phyloP scores from a whole-genome alignment of 2,113 vertebrate genomes.

The Athene noctua region DNA sequence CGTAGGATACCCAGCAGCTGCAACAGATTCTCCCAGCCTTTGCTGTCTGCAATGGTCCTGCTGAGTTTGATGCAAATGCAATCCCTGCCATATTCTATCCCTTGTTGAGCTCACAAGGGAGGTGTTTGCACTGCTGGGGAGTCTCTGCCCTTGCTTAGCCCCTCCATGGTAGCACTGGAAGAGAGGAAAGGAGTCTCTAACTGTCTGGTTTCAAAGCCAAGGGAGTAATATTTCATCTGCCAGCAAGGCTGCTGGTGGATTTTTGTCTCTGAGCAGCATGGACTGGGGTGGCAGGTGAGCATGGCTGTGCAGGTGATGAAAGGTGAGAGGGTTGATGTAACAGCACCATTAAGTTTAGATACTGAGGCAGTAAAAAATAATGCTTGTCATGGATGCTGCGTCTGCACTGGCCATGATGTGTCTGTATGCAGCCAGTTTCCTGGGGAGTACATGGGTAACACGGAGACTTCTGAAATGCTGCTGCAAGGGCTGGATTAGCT shows the following conservation, averaged over 20 bases:
- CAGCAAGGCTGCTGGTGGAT: background rate
- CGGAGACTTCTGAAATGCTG: accelerated
- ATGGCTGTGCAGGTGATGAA: background rate
- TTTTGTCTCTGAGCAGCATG: background rate
- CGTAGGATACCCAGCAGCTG: background rate
- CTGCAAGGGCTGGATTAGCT: background rate
- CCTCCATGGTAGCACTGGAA: background rate
- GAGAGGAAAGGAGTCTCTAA: background rate
- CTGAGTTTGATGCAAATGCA: background rate
- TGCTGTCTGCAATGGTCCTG: no score
- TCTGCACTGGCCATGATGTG: background rate
- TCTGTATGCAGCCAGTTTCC: background rate
- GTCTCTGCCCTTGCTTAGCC: background rate
- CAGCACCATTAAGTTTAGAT: background rate
- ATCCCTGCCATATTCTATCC: background rate
- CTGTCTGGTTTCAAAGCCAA: background rate
- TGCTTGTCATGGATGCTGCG: accelerated
- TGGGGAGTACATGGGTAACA: accelerated
- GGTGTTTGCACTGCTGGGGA: no score
- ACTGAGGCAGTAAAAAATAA: background rate
- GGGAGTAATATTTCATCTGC: background rate
- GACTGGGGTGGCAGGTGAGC: background rate
- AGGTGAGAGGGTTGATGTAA: background rate
- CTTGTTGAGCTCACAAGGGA: background rate
- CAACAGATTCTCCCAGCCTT: background rate